Conservation (phyloP, 1,140 invertebrate genomes). For the Atta texana region DNA sequence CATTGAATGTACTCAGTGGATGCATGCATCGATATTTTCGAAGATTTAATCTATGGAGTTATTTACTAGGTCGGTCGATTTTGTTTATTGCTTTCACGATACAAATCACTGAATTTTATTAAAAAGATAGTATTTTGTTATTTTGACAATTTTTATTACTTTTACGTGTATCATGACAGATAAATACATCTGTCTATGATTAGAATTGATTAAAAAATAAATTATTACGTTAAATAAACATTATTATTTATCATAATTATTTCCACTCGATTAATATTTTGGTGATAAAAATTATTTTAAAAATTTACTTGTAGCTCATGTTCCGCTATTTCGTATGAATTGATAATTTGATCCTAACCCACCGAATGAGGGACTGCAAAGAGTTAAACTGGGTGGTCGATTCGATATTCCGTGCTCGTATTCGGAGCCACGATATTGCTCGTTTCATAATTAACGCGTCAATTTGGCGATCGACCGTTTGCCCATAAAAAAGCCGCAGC, state of each 20-base stretch:
- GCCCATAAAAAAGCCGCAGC: slow-evolving; percentile 24
- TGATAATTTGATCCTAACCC: slow-evolving; percentile 38
- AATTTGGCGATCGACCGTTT: slow-evolving; percentile 54
- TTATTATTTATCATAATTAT: slow-evolving; percentile 6
- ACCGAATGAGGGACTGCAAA: slow-evolving; percentile 29
- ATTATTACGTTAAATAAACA: no score
- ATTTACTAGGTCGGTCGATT: not conserved
- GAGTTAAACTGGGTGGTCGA: slow-evolving; percentile 48
- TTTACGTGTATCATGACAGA: not conserved
- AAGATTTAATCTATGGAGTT: slow-evolving; percentile 8
- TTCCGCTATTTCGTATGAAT: slow-evolving; percentile 26
- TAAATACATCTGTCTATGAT: not conserved
- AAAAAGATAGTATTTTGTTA: not conserved
- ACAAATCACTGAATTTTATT: not conserved
- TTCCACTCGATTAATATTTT: not conserved
- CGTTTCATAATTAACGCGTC: slow-evolving; percentile 70
- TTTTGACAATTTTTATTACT: not conserved
- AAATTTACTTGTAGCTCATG: not conserved
- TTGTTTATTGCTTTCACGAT: not conserved
- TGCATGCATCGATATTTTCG: slow-evolving; percentile 2
- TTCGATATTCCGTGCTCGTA: slow-evolving; percentile 40
- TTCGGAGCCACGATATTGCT: slow-evolving; percentile 32
- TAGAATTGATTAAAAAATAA: not conserved
- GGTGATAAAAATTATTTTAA: not conserved
- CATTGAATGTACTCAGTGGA: not conserved